Base-by-base conservation (phyloP, 2,888 invertebrate genomes). In the Heteromurus nitidus region DNA sequence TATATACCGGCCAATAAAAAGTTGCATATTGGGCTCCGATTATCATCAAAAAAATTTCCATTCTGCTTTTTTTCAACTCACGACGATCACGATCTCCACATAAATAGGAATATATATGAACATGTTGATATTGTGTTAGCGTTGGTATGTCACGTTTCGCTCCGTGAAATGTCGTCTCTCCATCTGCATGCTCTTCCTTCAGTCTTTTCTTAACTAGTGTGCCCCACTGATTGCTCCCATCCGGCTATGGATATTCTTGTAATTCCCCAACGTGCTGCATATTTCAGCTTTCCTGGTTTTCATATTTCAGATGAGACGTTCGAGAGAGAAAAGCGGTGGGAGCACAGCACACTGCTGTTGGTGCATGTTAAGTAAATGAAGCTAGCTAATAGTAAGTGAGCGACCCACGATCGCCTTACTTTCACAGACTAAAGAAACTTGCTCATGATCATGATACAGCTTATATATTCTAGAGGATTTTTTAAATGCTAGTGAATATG, bases 311-410 rank as follows among this genome's bases (percentile, higher is more conserved):
- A 74, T 44, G 44, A 58, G 42, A 73, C 13, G 64, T 16, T 36
- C 24, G 24, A 64, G 28, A 79, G 58, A 20, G 53, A 58, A 24
- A 44, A 53, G 28, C 13, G 53, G 47, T 67, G 11, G 31, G n/a
- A n/a, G n/a, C n/a, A n/a, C n/a, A n/a, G n/a, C n/a, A n/a, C n/a
- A n/a, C n/a, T 60, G 50, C 30, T 44, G 47, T 31, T 30, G 36
- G 58, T 76, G 76, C 76, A 68, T 65, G 65, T 44, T 67, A 72
- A 67, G n/a, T 58, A 80, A 80, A 67, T 79, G 79, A 79, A 65
- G 58, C 58, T 72, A 55, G 79, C 72, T 79, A 72, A 79, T n/a
- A n/a, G 77, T 64, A 47, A 50, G n/a, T n/a, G 31, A 47, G 36
- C 74, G 22, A 64, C 64, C 65, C 55, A 65, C 62, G 65, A 28